Base-by-base conservation (phyloP, 1,140 invertebrate genomes). In the Habropoda laboriosa region DNA sequence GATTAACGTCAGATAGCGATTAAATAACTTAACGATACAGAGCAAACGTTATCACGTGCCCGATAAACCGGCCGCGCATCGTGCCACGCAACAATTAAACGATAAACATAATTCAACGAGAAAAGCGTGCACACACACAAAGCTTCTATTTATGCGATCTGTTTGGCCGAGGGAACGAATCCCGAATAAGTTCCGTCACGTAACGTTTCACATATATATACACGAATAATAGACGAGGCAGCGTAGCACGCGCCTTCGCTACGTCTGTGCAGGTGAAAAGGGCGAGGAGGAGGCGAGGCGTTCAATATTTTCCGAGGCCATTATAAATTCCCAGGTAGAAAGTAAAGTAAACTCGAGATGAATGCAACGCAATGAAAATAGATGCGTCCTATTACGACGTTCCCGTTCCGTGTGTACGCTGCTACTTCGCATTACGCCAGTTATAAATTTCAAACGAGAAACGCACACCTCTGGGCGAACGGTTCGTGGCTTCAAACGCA, bases 361-460 rank as follows among this genome's bases (percentile, higher is more conserved):
- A 57, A 67, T 5, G 63, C 38, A 8, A 45, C 21, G 21, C 24
- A 55, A 57, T 32, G 68, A 58, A 42, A 67, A 57, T 35, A 66
- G 42, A 75, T 35, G 73, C 21, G 16, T 35, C n/a, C 63, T 42
- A 27, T 67, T 67, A 75, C 47, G 35, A 42, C 24, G 40, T 42
- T 30, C 24, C 18, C 16, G n/a, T 27, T 38, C 18, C 13, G 12
- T n/a, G 38, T 18, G 16, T 7, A n/a, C 1, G 12, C 4, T 24
- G 6, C 18, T 38, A 24, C 5, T 63, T 24, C n/a, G 70, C 27
- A 60, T 53, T 51, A 64, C 35, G 18, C 47, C 32, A 42, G 27
- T 75, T 55, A 66, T 73, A 72, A 60, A 72, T 72, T 72, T 51
- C 71, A 30, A 51, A 61, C n/a, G 16, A 7, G 51, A 24, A 42